A percentile compares a stretch with the other conserved stretches of the same genome.
These are phyloP conservation scores for Linyphia triangularis DNA, from an alignment of 2,888 invertebrate species.

Conservation along the genomic window DNA sequence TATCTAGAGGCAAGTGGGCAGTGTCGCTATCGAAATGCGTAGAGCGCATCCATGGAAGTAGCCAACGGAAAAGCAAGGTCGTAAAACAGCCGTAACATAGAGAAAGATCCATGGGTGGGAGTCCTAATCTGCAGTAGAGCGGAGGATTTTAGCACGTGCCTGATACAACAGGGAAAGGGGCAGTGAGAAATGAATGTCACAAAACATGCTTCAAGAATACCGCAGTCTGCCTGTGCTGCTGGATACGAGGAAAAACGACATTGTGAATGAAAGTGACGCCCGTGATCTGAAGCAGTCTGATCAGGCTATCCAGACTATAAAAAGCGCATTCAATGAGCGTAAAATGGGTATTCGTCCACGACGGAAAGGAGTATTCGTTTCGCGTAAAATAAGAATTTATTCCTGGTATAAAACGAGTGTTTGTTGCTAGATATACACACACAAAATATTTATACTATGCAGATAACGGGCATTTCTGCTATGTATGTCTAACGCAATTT, in stretches of 20 bases:
- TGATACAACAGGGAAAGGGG: slow-evolving; percentile 6
- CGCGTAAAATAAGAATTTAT: too few relatives aligned
- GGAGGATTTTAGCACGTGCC: slow-evolving; percentile 53
- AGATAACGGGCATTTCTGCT: too few relatives aligned
- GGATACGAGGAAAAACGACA: neutral
- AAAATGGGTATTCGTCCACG: too few relatives aligned
- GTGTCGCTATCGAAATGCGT: slow-evolving; percentile 46
- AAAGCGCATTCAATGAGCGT: too few relatives aligned
- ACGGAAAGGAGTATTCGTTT: too few relatives aligned
- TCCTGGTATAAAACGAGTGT: too few relatives aligned
- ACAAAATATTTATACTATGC: too few relatives aligned
- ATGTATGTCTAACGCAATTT: too few relatives aligned
- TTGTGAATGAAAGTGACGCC: too few relatives aligned
- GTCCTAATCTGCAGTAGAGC: slow-evolving; percentile 33
- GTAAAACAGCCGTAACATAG: slow-evolving; percentile 54
- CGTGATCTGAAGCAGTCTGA: too few relatives aligned
- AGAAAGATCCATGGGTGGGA: slow-evolving; percentile 23
- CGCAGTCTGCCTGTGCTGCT: slow-evolving; percentile 1
- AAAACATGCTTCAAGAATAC: slow-evolving; percentile 10
- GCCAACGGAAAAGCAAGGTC: slow-evolving; percentile 32
- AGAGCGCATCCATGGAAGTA: slow-evolving; percentile 2
- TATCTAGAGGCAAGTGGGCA: slow-evolving; percentile 18
- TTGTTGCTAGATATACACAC: too few relatives aligned
- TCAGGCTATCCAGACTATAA: too few relatives aligned
- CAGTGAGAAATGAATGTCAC: slow-evolving; percentile 34